These are phyloP conservation scores for Cryptus viduatorius DNA, from an alignment of 2,888 invertebrate genomes.

Conservation along the genomic window DNA sequence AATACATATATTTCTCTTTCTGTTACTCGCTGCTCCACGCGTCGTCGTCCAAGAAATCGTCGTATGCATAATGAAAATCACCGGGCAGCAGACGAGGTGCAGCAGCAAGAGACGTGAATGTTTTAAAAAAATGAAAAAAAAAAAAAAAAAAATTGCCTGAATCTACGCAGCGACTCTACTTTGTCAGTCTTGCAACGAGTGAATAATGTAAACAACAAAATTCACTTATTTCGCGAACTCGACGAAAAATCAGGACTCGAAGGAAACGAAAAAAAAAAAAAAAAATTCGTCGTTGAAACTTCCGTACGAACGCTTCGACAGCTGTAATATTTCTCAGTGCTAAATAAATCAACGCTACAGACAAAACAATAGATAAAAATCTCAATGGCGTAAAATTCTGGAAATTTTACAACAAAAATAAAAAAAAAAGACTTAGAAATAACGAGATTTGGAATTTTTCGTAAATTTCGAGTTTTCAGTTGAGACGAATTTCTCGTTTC, in stretches of 20 bases:
- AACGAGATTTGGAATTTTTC: too few species aligned
- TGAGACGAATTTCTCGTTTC: too few species aligned
- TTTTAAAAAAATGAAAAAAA: too few species aligned
- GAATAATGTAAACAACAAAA: conserved; percentile 8
- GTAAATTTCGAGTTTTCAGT: too few species aligned
- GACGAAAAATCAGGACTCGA: background rate
- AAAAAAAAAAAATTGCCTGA: background rate
- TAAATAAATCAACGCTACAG: background rate
- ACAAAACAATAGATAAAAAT: too few species aligned
- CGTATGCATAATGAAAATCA: conserved; percentile 55
- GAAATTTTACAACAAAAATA: too few species aligned
- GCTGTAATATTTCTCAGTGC: background rate
- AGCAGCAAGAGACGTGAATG: background rate
- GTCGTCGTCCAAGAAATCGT: conserved; percentile 27
- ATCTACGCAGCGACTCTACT: background rate
- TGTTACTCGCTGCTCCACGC: background rate
- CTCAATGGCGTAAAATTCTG: too few species aligned
- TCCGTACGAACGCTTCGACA: background rate
- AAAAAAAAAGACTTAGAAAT: too few species aligned
- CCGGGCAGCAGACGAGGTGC: background rate
- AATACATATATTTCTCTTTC: conserved; percentile 10
- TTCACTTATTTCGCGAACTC: background rate
- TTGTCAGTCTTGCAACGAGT: conserved; percentile 9
- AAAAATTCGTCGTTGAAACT: background rate
- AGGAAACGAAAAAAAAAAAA: background rate